Evolutionary conservation across 2,113 vertebrate species (phyloP), one percentile per base, ranked within the genome.

Genomic region (Amia ocellicauda): DNA sequence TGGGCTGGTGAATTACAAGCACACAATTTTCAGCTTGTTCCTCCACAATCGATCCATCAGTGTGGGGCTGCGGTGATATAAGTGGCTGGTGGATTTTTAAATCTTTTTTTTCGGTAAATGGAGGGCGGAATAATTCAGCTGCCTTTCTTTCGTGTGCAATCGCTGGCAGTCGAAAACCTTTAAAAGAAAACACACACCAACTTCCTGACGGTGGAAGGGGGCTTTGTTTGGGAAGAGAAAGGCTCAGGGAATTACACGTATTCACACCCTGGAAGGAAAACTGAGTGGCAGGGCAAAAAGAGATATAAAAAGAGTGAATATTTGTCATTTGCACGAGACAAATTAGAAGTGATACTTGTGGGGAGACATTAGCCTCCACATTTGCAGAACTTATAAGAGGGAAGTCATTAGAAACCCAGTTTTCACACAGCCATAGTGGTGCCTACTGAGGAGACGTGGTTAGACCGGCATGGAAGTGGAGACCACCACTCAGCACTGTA

Each of bases 1-100:
- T 92, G 85, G 84, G 89, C 90, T 90, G 90, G 91, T 91, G 92
- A 92, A 93, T 91, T 93, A 66, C 77, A 78, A 77, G 68, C 73
- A 73, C 57, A 67, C 74, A 65, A 66, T 49, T 60, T 47, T 54
- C 40, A 51, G 62, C 47, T 28, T 67, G 59, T 67, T 51, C 53
- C 64, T 64, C 64, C 63, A 74, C 72, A 74, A 77, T 72, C 54
- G 69, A 71, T 73, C 70, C 66, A 70, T 73, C 73, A 75, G 57
- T 24, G 19, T 65, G 54, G 41, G 63, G 41, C 40, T 54, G 53
- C 43, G 43, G 27, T 58, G 63, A 43, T 56, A 56, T 20, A 43
- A 65, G 63, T 42, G 43, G 3, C 20, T 45, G 42, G 27, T n/a
- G 41, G 53, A 51, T 53, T 43, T 64, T n/a, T n/a, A n/a, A n/a